Conservation (phyloP, 2,888 invertebrate genomes). For the Bombylius discolor region DNA sequence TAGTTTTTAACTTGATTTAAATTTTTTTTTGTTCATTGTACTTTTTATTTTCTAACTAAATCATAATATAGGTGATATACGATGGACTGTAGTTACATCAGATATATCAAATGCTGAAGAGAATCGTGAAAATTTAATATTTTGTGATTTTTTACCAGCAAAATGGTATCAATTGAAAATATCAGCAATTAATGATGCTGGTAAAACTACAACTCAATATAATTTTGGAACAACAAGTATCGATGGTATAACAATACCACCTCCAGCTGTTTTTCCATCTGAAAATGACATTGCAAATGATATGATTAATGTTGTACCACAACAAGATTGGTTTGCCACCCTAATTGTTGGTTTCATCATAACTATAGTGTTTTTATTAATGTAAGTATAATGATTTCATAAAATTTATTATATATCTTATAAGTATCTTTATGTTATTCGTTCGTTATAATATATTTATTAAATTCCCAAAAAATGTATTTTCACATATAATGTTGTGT, state of each 20-base stretch:
- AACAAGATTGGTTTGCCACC: constrained; percentile 33
- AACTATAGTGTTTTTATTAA: constrained; percentile 27
- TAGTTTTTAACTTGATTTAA: too few species aligned
- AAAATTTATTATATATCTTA: too few species aligned
- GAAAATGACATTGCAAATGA: constrained; percentile 34
- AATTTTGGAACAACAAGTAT: constrained; percentile 45
- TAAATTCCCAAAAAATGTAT: background rate
- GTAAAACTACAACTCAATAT: constrained; percentile 46
- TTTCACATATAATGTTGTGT: background rate
- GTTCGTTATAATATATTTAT: too few species aligned
- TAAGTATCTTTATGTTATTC: too few species aligned
- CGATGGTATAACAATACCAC: constrained; percentile 38
- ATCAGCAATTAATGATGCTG: constrained; percentile 48
- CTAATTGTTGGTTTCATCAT: constrained; percentile 32
- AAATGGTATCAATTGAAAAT: constrained; percentile 49
- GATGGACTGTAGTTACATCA: constrained; percentile 37
- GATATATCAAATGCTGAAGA: constrained; percentile 37
- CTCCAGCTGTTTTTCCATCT: constrained; percentile 30
- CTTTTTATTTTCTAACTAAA: too few species aligned
- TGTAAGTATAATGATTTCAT: constrained; percentile 25
- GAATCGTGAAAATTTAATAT: constrained; percentile 36
- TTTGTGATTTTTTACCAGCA: constrained; percentile 44
- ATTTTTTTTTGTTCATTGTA: too few species aligned
- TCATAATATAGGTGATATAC: constrained; percentile 26
- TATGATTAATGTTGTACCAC: constrained; percentile 31